A percentile compares a stretch with the other conserved stretches of the same genome.
Evolutionary conservation across 2,797 vertebrate genomes (phyloP).

Genomic region (Lithobates pipiens): DNA sequence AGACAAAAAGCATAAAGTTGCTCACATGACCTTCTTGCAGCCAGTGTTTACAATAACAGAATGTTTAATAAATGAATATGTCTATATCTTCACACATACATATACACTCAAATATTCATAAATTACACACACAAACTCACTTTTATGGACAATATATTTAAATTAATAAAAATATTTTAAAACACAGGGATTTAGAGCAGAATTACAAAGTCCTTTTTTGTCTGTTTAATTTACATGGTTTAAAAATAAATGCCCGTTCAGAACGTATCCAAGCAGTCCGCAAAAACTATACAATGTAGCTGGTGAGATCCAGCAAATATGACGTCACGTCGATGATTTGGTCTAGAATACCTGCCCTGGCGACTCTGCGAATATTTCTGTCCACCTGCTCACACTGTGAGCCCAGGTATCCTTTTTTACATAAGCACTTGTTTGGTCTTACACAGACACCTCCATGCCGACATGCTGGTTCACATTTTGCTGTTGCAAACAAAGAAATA

Average conservation of each 20-base stretch:
- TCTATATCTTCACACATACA: constrained; percentile 62
- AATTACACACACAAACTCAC: constrained; percentile 67
- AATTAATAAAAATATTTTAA: constrained; percentile 76
- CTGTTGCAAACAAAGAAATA: constrained; percentile 70
- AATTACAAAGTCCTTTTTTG: constrained; percentile 74
- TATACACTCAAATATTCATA: constrained; percentile 62
- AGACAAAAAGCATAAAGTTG: constrained; percentile 50
- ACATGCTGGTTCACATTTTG: constrained; percentile 94
- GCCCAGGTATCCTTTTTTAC: constrained; percentile 95
- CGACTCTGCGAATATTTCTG: constrained; percentile 84
- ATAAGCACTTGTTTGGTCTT: constrained; percentile 94
- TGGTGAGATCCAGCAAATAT: constrained; percentile 96
- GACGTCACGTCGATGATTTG: constrained; percentile 98
- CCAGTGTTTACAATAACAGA: constrained; percentile 55
- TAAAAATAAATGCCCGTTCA: constrained; percentile 81
- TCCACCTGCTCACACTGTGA: constrained; percentile 93
- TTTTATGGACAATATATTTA: constrained; percentile 74
- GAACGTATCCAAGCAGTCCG: constrained; percentile 76
- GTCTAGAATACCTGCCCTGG: constrained; percentile 94
- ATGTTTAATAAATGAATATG: constrained; percentile 60
- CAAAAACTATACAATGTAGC: constrained; percentile 93
- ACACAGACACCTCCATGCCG: constrained; percentile 94
- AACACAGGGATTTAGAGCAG: constrained; percentile 76
- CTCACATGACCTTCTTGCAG: constrained; percentile 53
- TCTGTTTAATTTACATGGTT: constrained; percentile 73